Base-by-base conservation (phyloP, 2,888 invertebrate species). In the Drosophila merina region DNA sequence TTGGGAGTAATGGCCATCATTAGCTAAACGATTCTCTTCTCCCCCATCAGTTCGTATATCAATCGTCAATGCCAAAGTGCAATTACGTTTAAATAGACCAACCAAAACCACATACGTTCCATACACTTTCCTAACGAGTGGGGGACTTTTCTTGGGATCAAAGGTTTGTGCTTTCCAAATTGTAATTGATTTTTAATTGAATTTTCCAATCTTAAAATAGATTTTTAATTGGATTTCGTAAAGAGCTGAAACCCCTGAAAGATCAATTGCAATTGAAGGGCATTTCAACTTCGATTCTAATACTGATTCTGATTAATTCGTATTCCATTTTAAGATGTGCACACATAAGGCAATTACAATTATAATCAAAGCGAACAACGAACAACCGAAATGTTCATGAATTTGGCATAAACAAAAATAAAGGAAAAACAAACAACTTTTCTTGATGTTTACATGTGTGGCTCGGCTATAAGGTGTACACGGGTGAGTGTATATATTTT, bases 391-490 rank as follows among this genome's bases (percentile, higher is more conserved):
- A 76, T 76, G 80, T 74, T 73, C 77, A 59, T 80, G 66, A 80
- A 64, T 73, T 83, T 74, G 69, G 80, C 72, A 88, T 86, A 83
- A 83, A 83, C 84, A 88, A 83, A 85, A 75, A 70, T 68, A 30
- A 49, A 56, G 76, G 64, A 67, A 75, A 72, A 75, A 77, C 76
- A 87, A 87, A 85, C 82, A 74, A 74, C 56, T 60, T 68, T 75
- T 57, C 31, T 25, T 10, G 50, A 40, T 64, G 51, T 64, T 51
- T 54, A 54, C 47, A 57, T 14, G 26, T 33, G 28, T 36, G 25
- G 3, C 20, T 1, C 2, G 2, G 1, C 20, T 20, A 8, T 8
- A 14, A 2, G 14, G 8, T 14, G 14, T 9, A 33, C 10, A 10
- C 10, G 10, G 4, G 10, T 33, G 3, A 10, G 9, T 25, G 30